Percentiles rank a stretch among this genome's conserved stretches.
Evolutionary conservation across 2,797 vertebrate genomes (phyloP).

Genomic region (Sebastolobus altivelis): DNA sequence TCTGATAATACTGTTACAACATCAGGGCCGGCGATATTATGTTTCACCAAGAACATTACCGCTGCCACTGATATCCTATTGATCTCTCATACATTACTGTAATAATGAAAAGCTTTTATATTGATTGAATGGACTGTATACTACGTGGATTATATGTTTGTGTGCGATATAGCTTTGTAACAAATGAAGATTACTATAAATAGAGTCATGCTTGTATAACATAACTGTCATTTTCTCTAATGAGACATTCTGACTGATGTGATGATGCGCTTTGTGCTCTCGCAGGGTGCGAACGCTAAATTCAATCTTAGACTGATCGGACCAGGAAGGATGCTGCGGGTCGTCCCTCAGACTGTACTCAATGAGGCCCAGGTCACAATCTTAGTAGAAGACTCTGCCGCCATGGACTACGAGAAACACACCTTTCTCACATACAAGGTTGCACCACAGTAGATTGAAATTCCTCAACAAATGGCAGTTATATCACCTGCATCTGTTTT

Average conservation of each 20-base stretch:
- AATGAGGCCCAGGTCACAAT: slow-evolving; percentile 98
- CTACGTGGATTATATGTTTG: slow-evolving; percentile 48
- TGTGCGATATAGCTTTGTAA: slow-evolving; percentile 30
- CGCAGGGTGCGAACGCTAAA: slow-evolving; percentile 96
- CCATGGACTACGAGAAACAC: slow-evolving; percentile 95
- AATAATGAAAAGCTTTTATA: slow-evolving; percentile 62
- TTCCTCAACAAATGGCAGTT: neutral
- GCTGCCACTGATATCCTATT: slow-evolving; percentile 50
- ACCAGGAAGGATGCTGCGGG: slow-evolving; percentile 90
- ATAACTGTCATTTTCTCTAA: slow-evolving; percentile 14
- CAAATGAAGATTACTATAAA: slow-evolving; percentile 59
- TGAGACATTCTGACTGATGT: slow-evolving; percentile 20
- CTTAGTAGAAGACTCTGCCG: slow-evolving; percentile 93
- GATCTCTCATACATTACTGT: slow-evolving; percentile 44
- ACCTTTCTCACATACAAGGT: slow-evolving; percentile 91
- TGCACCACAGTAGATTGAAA: neutral
- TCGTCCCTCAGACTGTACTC: slow-evolving; percentile 95
- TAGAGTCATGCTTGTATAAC: slow-evolving; percentile 24
- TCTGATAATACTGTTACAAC: slow-evolving; percentile 57
- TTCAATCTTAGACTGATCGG: slow-evolving; percentile 94
- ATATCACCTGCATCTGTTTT: neutral
- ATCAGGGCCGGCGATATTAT: slow-evolving; percentile 37
- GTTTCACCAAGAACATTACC: slow-evolving; percentile 33
- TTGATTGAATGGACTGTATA: slow-evolving; percentile 47
- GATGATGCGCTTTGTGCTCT: slow-evolving; percentile 28